Evolutionary conservation across 2,113 vertebrate genomes (phyloP).

Genomic region (Xenus cinereus): DNA sequence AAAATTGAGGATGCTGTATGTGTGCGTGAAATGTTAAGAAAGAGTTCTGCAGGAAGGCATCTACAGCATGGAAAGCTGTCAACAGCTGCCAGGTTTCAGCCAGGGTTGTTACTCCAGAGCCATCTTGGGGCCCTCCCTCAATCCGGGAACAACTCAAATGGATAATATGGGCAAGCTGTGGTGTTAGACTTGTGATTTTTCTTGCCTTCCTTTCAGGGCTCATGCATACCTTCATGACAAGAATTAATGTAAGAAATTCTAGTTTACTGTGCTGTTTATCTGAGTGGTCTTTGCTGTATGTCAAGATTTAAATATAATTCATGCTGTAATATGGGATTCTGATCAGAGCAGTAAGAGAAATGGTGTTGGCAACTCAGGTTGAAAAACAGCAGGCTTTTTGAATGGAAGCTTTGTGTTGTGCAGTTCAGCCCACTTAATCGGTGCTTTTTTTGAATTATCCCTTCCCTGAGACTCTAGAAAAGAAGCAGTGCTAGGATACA

Average conservation of each 20-base stretch:
- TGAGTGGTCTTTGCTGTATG: background rate
- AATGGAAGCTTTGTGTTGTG: constrained; percentile 9
- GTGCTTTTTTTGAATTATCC: background rate
- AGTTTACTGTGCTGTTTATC: background rate
- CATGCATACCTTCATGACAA: background rate
- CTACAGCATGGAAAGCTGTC: background rate
- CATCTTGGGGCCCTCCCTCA: background rate
- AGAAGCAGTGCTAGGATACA: background rate
- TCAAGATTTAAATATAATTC: background rate
- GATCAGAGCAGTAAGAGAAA: background rate
- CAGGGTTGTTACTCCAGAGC: background rate
- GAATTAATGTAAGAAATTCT: background rate
- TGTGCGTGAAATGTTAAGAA: background rate
- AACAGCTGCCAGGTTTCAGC: background rate
- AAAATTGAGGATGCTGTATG: background rate
- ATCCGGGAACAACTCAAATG: background rate
- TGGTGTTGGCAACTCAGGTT: background rate
- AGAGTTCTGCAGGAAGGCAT: background rate
- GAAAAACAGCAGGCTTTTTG: constrained; percentile 9
- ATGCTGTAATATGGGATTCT: background rate
- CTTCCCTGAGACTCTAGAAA: background rate
- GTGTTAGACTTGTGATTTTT: background rate
- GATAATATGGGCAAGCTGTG: background rate
- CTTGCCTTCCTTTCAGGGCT: background rate
- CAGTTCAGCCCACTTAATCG: background rate